Evolutionary conservation across 2,113 vertebrate genomes (phyloP).

Genomic region (Girardinichthys multiradiatus): DNA sequence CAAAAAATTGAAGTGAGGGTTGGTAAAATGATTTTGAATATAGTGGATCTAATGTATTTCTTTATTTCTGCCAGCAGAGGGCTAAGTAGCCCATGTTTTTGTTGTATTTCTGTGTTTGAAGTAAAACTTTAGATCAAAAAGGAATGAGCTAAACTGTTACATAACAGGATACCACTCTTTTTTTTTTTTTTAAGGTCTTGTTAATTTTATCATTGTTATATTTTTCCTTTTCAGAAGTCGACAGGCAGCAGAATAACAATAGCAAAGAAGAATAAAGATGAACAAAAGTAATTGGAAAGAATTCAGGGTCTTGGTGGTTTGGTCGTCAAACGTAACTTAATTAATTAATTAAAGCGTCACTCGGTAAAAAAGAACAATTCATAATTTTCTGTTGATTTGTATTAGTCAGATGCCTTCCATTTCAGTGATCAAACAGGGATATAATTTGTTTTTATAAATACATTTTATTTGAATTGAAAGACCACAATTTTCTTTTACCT

Average conservation of each 20-base stretch:
- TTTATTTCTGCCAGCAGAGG: slow-evolving; percentile 70
- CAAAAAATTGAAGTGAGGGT: background rate
- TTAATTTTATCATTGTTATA: no score
- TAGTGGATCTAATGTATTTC: slow-evolving; percentile 3
- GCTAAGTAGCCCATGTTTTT: slow-evolving; percentile 61
- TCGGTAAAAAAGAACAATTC: no score
- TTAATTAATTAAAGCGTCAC: no score
- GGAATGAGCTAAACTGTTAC: background rate
- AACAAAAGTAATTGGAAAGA: background rate
- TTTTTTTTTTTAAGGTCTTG: background rate
- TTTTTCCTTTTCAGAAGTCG: no score
- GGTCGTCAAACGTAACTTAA: no score
- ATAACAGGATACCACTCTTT: no score
- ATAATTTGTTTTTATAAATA: no score
- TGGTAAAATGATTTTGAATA: background rate
- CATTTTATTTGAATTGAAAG: background rate
- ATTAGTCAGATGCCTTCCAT: no score
- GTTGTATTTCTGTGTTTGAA: background rate
- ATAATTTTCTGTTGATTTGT: no score
- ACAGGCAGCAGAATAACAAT: background rate
- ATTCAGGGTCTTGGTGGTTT: no score
- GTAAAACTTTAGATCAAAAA: background rate
- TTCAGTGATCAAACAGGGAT: no score
- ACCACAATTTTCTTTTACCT: background rate
- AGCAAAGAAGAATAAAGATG: background rate